Conservation (phyloP, 2,888 invertebrate species). For the Steinernema hermaphroditum region DNA sequence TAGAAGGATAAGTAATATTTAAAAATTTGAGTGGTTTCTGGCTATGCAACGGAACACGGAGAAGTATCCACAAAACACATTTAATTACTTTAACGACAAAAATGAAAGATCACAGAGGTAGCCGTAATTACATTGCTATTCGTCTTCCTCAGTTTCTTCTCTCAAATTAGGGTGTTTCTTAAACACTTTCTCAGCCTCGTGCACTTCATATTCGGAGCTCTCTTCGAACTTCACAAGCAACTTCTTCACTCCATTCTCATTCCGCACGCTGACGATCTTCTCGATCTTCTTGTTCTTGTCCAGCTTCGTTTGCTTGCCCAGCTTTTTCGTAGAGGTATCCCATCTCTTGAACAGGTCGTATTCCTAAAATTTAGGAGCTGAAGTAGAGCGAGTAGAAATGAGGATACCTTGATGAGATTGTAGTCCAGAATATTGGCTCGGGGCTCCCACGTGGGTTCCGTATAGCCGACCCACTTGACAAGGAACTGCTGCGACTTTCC, state of each 20-base stretch:
- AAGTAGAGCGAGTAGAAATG: not conserved
- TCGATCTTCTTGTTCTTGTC: slow-evolving; percentile 22
- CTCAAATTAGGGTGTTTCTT: not conserved
- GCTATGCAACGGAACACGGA: no score
- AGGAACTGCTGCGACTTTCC: not conserved
- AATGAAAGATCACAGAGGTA: no score
- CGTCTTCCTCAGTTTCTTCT: no score
- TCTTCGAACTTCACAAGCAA: slow-evolving; percentile 4
- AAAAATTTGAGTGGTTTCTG: no score
- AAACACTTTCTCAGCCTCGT: not conserved
- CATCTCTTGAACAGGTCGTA: slow-evolving; percentile 6
- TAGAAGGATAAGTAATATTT: no score
- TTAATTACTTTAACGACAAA: no score
- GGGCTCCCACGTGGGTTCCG: slow-evolving; percentile 22
- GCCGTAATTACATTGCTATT: no score
- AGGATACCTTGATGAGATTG: not conserved
- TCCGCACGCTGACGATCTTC: not conserved
- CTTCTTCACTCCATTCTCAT: not conserved
- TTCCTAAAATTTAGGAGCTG: not conserved
- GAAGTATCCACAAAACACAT: no score
- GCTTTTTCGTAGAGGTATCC: not conserved
- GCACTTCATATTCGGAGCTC: not conserved
- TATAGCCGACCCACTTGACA: slow-evolving; percentile 22
- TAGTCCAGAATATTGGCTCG: slow-evolving; percentile 3
- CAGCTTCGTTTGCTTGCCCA: not conserved